These are phyloP conservation scores for Hemicentrotus pulcherrimus DNA, from an alignment of 35 echinoderm and acorn worm species.

Conservation along the genomic window DNA sequence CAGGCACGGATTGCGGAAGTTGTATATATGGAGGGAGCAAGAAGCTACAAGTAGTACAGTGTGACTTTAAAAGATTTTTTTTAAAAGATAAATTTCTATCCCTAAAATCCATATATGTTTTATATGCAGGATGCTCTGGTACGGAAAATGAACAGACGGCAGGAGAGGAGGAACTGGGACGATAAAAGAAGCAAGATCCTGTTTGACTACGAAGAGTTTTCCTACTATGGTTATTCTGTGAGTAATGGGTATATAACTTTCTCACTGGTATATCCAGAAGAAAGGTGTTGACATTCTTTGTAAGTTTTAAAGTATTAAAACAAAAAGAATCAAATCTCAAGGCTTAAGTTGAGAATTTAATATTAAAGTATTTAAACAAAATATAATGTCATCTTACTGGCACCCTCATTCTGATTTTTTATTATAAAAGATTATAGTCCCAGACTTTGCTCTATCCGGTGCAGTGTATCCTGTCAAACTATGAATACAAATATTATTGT, in stretches of 20 bases:
- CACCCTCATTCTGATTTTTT: not conserved
- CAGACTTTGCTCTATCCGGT: not conserved
- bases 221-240: conserved; percentile 81
- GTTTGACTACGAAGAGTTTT: conserved; percentile 95
- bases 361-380: too few species aligned
- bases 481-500: too few species aligned
- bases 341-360: not conserved
- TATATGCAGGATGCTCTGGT: conserved; percentile 70
- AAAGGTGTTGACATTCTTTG: not conserved
- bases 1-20: too few species aligned
- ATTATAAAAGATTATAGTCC: not conserved
- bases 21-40: too few species aligned
- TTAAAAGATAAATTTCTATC: too few species aligned
- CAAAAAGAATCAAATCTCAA: not conserved
- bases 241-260: conserved; percentile 40
- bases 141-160: conserved; percentile 72
- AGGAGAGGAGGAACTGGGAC: conserved; percentile 85
- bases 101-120: not conserved
- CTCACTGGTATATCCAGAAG: not conserved
- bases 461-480: too few species aligned
- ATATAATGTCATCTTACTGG: too few species aligned
- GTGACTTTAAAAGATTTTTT: too few species aligned
- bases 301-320: not conserved
- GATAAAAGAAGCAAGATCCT: conserved; percentile 74
- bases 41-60: too few species aligned